Evolutionary conservation across 1,140 invertebrate genomes (phyloP).

Genomic region (Papilio helenus): DNA sequence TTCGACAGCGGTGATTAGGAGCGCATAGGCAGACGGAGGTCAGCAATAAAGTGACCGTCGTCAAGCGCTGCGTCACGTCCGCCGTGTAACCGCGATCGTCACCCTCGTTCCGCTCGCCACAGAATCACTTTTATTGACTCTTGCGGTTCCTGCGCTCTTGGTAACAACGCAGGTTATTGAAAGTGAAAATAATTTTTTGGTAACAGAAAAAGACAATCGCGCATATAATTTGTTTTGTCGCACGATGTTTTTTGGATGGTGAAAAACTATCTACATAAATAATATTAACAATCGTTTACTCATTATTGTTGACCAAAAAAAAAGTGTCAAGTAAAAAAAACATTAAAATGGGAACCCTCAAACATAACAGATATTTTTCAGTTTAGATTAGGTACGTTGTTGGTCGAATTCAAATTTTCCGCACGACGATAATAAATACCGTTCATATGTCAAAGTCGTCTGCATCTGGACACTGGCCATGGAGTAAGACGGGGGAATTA

Average conservation of each 20-base stretch:
- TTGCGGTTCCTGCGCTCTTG: constrained; percentile 72
- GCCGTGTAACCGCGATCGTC: constrained; percentile 61
- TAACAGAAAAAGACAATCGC: neutral
- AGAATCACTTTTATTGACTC: constrained; percentile 77
- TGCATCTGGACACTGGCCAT: constrained; percentile 79
- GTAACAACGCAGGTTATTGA: constrained; percentile 68
- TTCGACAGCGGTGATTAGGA: constrained; percentile 67
- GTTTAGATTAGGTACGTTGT: neutral
- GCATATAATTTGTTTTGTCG: too few species aligned
- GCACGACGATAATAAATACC: constrained; percentile 69
- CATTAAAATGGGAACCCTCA: too few species aligned
- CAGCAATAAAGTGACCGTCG: constrained; percentile 81
- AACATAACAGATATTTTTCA: neutral
- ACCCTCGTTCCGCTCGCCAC: constrained; percentile 63
- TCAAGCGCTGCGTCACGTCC: constrained; percentile 75
- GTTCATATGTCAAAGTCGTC: constrained; percentile 80
- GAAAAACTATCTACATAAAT: too few species aligned
- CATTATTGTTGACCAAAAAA: too few species aligned
- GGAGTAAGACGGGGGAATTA: constrained; percentile 62
- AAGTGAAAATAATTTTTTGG: constrained; percentile 61
- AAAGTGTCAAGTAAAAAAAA: neutral
- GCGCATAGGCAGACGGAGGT: constrained; percentile 73
- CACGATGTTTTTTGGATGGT: too few species aligned
- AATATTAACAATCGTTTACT: too few species aligned
- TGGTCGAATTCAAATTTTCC: constrained; percentile 38